Evolutionary conservation across 2,113 vertebrate species (phyloP).

Genomic region (Toxostoma redivivum): DNA sequence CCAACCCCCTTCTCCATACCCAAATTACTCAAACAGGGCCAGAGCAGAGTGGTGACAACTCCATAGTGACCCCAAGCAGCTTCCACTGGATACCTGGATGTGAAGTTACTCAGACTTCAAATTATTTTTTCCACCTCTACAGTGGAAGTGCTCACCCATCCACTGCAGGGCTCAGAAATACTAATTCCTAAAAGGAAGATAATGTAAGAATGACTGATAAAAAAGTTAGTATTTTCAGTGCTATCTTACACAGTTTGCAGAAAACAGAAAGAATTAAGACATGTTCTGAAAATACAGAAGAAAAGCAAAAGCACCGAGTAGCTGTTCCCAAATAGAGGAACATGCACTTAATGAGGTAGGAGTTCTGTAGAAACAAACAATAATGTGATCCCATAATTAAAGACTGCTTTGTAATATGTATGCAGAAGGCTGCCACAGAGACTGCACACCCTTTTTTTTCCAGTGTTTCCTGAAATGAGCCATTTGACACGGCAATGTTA

Average conservation of each 20-base stretch:
- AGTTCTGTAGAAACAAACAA: constrained; percentile 11
- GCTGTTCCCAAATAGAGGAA: background rate
- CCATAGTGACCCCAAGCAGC: background rate
- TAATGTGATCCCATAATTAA: constrained; percentile 31
- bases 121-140: background rate
- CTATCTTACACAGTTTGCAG: background rate
- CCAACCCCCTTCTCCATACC: background rate
- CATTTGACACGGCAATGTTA: background rate
- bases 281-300: background rate
- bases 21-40: background rate
- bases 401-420: background rate
- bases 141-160: background rate
- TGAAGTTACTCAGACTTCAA: background rate
- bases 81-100: background rate
- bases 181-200: background rate
- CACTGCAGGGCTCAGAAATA: background rate
- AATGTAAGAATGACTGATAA: background rate
- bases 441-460: background rate
- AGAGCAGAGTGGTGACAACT: background rate
- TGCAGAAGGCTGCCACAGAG: background rate
- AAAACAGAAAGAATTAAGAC: background rate
- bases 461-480: constrained; percentile 22
- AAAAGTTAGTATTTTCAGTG: background rate
- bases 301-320: background rate
- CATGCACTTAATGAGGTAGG: background rate